phyloP scores from a whole-genome alignment of 2,797 vertebrate species.

The Acanthurus tractus region DNA sequence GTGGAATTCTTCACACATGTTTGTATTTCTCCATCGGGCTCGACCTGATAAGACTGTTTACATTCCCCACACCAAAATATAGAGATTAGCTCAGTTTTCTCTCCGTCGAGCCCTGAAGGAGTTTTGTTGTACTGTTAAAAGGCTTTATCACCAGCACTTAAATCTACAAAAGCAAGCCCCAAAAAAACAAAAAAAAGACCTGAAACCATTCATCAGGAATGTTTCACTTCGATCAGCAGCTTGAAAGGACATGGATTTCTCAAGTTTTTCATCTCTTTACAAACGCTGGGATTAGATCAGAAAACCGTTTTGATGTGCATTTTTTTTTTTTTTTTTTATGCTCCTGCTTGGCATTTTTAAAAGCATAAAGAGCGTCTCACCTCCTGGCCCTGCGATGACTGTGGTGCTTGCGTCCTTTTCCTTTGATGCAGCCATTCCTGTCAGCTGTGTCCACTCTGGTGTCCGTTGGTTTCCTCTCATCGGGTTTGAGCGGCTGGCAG shows the following conservation, averaged over 20 bases:
- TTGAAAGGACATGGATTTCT: conserved; percentile 25
- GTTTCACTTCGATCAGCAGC: conserved; percentile 12
- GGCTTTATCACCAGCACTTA: conserved; percentile 47
- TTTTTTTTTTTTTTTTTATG: neutral
- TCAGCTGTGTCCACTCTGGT: conserved; percentile 59
- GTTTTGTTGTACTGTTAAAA: conserved; percentile 37
- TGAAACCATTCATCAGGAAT: conserved; percentile 29
- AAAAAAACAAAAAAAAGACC: conserved; percentile 41
- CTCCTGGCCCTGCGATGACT: conserved; percentile 81
- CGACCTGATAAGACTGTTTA: conserved; percentile 76
- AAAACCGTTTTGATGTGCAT: neutral
- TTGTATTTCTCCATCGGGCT: conserved; percentile 59
- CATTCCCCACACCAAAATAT: conserved; percentile 51
- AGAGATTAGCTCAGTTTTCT: conserved; percentile 64
- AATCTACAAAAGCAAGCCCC: conserved; percentile 41
- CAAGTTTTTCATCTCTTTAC: neutral
- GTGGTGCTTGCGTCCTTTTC: conserved; percentile 81
- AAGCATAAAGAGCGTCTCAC: conserved; percentile 75
- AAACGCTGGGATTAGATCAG: conserved; percentile 1
- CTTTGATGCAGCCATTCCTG: conserved; percentile 83
- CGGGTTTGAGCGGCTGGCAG: conserved; percentile 75
- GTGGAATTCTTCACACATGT: conserved; percentile 63
- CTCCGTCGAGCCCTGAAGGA: conserved; percentile 45
- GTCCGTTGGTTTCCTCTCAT: conserved; percentile 64
- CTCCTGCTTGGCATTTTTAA: neutral